Base-by-base conservation (phyloP, 2,797 vertebrate genomes). In the Silurus lanzhouensis region DNA sequence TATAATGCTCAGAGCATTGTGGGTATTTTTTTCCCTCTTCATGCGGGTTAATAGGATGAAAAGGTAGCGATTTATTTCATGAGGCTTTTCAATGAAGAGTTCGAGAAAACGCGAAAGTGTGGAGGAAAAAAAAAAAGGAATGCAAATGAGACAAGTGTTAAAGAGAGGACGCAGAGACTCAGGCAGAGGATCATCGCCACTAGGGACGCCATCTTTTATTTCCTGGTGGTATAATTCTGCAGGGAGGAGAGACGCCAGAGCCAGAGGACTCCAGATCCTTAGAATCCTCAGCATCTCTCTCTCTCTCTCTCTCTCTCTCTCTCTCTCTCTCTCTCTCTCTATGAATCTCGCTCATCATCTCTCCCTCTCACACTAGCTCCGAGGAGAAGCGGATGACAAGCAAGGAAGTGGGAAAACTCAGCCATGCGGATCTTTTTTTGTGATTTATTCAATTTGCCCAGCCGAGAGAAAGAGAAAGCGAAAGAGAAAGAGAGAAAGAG, bases 361-460 rank as follows among this genome's bases (percentile, higher is more conserved):
- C 78, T 81, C 25, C 6, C 15, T 1, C 44, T 84, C 74, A 78
- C 57, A n/a, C 70, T 70, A 15, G 58, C 79, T 77, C 76, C 57
- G 85, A 90, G 81, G 83, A 7, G 81, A 72, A 84, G 44, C 55
- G 88, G 88, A 90, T 90, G 90, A 91, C 90, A 90, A 82, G 81
- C 79, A 88, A 89, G 88, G 90, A 89, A 91, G 90, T 85, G 76
- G 76, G 58, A 79, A 79, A 61, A 89, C 85, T 88, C 87, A 78
- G 87, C 68, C 71, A 87, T 83, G 90, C 87, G 80, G 90, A 91
- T 92, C 91, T 88, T 88, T 91, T 38, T 83, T 71, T 88, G 88
- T 91, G 92, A 92, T 90, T 91, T 93, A 93, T 93, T 92, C 93
- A 87, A 91, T 91, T 89, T 90, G 88, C 90, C 31, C 19, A n/a